phyloP scores from a whole-genome alignment of 2,888 invertebrate species.

The Brachycybe producta region DNA sequence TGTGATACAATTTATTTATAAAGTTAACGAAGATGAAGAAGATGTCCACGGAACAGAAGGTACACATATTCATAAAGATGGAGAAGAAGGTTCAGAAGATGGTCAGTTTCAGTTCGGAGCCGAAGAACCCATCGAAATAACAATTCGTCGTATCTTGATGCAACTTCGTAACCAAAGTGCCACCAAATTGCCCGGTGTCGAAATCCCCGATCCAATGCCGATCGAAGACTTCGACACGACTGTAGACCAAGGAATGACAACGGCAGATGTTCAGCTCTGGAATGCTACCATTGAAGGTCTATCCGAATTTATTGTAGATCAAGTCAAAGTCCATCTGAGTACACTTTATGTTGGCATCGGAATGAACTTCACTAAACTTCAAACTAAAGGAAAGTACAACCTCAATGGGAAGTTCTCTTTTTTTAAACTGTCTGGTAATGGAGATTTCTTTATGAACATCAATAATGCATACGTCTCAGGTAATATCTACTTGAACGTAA shows the following conservation, averaged over 20 bases:
- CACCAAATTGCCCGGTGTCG: constrained; percentile 57
- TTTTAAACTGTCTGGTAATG: constrained; percentile 51
- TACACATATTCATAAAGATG: no score
- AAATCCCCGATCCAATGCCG: constrained; percentile 64
- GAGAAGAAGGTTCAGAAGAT: no score
- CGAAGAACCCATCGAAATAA: not conserved
- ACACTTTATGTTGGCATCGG: constrained; percentile 49
- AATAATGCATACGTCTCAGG: constrained; percentile 55
- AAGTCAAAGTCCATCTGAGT: constrained; percentile 56
- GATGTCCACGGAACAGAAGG: no score
- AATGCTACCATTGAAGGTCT: constrained; percentile 59
- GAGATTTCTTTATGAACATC: constrained; percentile 64
- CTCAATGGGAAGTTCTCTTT: constrained; percentile 41
- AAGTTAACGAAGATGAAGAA: no score
- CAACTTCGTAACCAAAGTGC: constrained; percentile 14
- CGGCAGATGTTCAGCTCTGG: constrained; percentile 55
- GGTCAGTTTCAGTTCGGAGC: no score
- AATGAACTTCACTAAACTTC: constrained; percentile 21
- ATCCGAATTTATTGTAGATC: constrained; percentile 60
- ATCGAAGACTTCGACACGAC: constrained; percentile 52
- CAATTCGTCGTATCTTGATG: constrained; percentile 1
- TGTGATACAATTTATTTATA: no score
- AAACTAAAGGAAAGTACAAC: constrained; percentile 53
- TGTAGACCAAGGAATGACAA: constrained; percentile 48
- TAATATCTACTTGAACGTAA: constrained; percentile 54